phyloP scores from a whole-genome alignment of 2,888 invertebrate genomes.

The Tetranychus piercei region DNA sequence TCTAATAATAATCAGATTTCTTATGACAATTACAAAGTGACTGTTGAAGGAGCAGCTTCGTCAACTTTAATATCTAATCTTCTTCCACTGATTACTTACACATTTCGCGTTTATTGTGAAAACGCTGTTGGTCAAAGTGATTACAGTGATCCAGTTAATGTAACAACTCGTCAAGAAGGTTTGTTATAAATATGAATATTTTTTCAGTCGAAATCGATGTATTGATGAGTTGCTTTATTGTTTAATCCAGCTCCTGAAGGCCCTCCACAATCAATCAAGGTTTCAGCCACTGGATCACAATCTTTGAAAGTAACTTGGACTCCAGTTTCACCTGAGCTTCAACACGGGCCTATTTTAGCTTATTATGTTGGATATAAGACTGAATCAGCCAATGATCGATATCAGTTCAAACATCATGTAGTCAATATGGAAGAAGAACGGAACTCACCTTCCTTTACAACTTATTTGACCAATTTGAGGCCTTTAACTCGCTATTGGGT shows the following conservation, averaged over 20 bases:
- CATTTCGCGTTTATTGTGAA: not conserved
- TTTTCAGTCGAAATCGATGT: not conserved
- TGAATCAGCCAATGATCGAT: slow-evolving; percentile 40
- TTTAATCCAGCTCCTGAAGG: slow-evolving; percentile 31
- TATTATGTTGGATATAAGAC: slow-evolving; percentile 25
- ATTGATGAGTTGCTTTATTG: not conserved
- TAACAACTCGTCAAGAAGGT: slow-evolving; percentile 12
- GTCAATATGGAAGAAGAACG: slow-evolving; percentile 6
- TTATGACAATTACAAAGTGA: not conserved
- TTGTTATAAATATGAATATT: not conserved
- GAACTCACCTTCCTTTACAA: not conserved
- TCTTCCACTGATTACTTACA: slow-evolving; percentile 1
- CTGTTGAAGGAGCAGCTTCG: not conserved
- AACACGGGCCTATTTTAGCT: slow-evolving; percentile 25
- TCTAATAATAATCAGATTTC: not conserved
- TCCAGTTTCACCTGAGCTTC: slow-evolving; percentile 22
- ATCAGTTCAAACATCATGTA: slow-evolving; percentile 63
- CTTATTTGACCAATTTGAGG: slow-evolving; percentile 30
- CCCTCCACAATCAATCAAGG: slow-evolving; percentile 31
- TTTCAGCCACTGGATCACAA: slow-evolving; percentile 32
- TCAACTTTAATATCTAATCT: slow-evolving; percentile 3
- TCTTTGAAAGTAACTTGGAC: slow-evolving; percentile 33
- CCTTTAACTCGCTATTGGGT: slow-evolving; percentile 34
- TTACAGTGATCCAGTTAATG: slow-evolving; percentile 2
- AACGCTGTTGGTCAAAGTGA: slow-evolving; percentile 10